Evolutionary conservation across 2,797 vertebrate species (phyloP), one percentile per base, ranked within the genome.

Genomic region (Loris lydekkerianus): DNA sequence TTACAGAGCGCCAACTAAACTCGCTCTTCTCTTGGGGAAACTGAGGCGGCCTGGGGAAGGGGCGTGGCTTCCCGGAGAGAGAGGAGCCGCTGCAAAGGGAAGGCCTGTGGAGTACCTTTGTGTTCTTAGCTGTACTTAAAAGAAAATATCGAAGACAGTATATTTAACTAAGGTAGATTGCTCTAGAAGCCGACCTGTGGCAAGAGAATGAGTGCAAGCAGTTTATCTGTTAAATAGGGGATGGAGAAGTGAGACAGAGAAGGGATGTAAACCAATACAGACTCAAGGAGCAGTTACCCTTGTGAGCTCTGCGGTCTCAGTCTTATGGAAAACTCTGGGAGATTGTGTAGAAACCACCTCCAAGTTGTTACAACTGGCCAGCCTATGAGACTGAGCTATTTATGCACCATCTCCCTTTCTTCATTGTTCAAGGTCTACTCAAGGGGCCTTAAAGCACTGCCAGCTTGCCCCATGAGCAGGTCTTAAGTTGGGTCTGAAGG

Each of bases 11-110:
- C 7, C 3, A 5, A 34, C 27, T 7, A 13, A 29, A 76, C 37
- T 63, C 2, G 10, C 5, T 37, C 20, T 89, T 89, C 27, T 46
- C 2, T 29, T 9, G 31, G 17, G 11, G 17, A n/a, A 1, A 4
- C 10, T 9, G 31, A n/a, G 65, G 29, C 5, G 11, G 3, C 2
- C 0, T 2, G 23, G 11, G 11, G n/a, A n/a, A 61, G 21, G 18
- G 73, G 17, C 7, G 53, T 13, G 61, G 8, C 86, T 73, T 61
- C 23, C 6, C 6, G 3, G 7, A 21, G 37, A 21, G 29, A 27
- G 80, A 73, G n/a, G 49, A 7, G 40, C 80, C 18, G 7, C n/a
- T 1, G 25, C 27, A 40, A 5, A 0, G 23, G 6, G 3, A 49
- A 21, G 14, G 49, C 49, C 49, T 53, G 49, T 53, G 49, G 60